Evolutionary conservation across 2,797 vertebrate species (phyloP).

Genomic region (Anguilla obscura): DNA sequence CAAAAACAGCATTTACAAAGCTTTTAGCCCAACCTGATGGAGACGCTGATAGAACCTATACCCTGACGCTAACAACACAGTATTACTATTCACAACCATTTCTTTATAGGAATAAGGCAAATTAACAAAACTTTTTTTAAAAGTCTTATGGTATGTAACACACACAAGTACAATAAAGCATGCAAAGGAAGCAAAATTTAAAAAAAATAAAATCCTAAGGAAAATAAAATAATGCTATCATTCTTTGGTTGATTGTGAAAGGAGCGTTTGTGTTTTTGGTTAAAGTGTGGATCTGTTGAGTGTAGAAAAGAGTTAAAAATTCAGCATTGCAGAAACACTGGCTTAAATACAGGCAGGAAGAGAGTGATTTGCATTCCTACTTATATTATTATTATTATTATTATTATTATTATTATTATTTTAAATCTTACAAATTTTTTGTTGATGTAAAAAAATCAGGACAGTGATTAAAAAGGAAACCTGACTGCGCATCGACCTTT

Average conservation of each 20-base stretch:
- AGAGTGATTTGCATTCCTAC: constrained; percentile 59
- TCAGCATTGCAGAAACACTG: constrained; percentile 53
- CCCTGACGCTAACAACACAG: constrained; percentile 72
- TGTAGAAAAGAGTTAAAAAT: constrained; percentile 54
- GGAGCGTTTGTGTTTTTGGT: constrained; percentile 71
- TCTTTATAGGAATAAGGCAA: constrained; percentile 64
- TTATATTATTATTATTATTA: constrained; percentile 51
- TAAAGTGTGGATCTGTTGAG: constrained; percentile 58
- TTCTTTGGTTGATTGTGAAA: constrained; percentile 76
- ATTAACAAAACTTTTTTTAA: constrained; percentile 54
- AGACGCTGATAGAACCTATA: constrained; percentile 46
- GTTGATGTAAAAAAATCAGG: constrained; percentile 45
- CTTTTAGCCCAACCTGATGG: constrained; percentile 45
- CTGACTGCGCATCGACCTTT: constrained; percentile 38
- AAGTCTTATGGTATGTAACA: constrained; percentile 48
- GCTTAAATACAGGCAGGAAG: constrained; percentile 70
- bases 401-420: constrained; percentile 54
- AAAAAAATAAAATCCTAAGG: constrained; percentile 43
- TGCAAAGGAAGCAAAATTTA: constrained; percentile 52
- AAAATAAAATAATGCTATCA: constrained; percentile 53
- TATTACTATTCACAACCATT: constrained; percentile 81
- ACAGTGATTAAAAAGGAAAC: constrained; percentile 60
- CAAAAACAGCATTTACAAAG: constrained; percentile 61
- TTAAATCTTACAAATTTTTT: constrained; percentile 42
- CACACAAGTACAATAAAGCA: constrained; percentile 58